These are phyloP conservation scores for Bubo scandiacus DNA, from an alignment of 2,113 vertebrate species.

Conservation along the genomic window DNA sequence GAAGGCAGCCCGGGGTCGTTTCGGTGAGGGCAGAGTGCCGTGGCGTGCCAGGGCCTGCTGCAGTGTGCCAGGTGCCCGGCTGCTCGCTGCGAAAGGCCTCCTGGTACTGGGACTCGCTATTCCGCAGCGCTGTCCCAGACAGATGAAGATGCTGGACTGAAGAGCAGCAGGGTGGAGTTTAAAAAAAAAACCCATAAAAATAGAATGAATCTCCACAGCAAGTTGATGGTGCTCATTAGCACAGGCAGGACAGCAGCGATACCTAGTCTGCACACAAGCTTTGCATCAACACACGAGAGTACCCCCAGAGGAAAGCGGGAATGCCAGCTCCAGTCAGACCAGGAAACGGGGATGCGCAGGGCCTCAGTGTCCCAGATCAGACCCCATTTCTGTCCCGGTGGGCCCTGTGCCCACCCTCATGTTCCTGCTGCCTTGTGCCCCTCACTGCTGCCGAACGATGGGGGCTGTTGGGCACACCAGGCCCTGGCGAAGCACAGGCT, in stretches of 20 bases:
- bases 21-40: rapidly evolving
- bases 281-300: background rate
- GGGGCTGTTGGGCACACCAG: rapidly evolving
- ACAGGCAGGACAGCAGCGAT: background rate
- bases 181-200: background rate
- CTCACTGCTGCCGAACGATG: rapidly evolving
- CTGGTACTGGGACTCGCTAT: rapidly evolving
- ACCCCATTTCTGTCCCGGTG: background rate
- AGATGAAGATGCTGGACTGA: background rate
- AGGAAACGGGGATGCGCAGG: background rate
- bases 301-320: background rate
- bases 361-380: background rate
- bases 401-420: background rate
- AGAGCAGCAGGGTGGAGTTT: background rate
- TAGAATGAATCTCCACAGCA: background rate
- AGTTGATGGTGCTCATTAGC: rapidly evolving
- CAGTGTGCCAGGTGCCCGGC: rapidly evolving
- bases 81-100: background rate
- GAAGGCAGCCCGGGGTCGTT: background rate
- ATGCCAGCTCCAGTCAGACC: rapidly evolving
- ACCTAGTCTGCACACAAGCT: background rate
- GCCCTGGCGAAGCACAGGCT: rapidly evolving
- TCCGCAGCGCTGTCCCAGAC: background rate
- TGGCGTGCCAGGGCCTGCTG: rapidly evolving
- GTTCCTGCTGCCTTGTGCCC: background rate